Conservation (phyloP, 2,888 invertebrate species). For the Drosophila rubida region DNA sequence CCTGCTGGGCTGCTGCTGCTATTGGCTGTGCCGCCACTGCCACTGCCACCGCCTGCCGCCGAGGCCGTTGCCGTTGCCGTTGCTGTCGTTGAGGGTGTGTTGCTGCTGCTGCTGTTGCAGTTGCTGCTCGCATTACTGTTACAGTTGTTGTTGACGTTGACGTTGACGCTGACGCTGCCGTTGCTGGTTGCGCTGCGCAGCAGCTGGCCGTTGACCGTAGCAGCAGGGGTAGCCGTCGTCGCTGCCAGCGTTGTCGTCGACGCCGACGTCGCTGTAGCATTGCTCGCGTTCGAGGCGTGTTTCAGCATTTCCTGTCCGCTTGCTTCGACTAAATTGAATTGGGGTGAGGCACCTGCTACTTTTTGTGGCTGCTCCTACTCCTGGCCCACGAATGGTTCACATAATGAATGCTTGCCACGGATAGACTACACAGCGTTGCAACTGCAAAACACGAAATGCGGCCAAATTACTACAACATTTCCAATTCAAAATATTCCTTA, state of each 20-base stretch:
- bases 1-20: conserved; percentile 6
- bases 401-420: conserved; percentile 39
- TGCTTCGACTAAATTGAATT: conserved; percentile 6
- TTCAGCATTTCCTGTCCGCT: conserved; percentile 75
- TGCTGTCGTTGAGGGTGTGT: conserved; percentile 46
- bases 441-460: conserved; percentile 16
- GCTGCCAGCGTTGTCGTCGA: background rate
- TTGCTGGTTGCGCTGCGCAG: conserved; percentile 56
- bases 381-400: conserved; percentile 40
- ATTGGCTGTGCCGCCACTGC: background rate
- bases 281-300: conserved; percentile 79
- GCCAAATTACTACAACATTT: background rate
- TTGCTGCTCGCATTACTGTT: conserved; percentile 21
- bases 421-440: conserved; percentile 4
- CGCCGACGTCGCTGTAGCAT: conserved; percentile 42
- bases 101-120: conserved; percentile 33
- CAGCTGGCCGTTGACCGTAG: conserved; percentile 60
- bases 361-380: background rate
- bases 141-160: conserved; percentile 10
- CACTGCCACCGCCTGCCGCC: conserved; percentile 1
- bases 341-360: background rate
- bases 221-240: conserved; percentile 6
- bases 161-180: conserved; percentile 4
- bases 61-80: conserved; percentile 2
- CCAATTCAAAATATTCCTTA: too few species aligned